phyloP scores from a whole-genome alignment of 2,797 vertebrate genomes.

The Micrastur ruficollis region DNA sequence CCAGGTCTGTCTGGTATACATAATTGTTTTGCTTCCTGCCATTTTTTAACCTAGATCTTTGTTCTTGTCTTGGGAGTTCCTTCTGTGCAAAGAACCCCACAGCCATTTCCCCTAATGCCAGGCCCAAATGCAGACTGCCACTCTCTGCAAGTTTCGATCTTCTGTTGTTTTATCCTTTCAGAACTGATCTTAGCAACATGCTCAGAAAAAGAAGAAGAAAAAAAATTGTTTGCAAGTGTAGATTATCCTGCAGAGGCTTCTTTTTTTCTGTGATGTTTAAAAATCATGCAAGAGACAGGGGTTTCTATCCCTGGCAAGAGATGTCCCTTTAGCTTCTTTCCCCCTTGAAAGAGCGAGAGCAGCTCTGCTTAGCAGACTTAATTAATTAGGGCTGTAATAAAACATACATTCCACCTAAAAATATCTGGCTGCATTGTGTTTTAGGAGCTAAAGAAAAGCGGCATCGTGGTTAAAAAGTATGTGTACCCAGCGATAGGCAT shows the following conservation, averaged over 20 bases:
- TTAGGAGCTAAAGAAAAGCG: neutral
- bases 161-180: neutral
- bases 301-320: neutral
- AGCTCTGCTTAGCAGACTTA: neutral
- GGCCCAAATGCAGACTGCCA: neutral
- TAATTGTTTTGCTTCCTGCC: neutral
- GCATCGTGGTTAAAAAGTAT: neutral
- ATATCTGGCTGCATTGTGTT: neutral
- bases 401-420: neutral
- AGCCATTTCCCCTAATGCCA: neutral
- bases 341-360: neutral
- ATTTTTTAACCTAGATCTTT: neutral
- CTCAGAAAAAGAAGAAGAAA: neutral
- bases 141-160: neutral
- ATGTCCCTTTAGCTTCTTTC: neutral
- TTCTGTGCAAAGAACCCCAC: neutral
- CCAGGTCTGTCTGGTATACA: neutral
- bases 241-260: neutral
- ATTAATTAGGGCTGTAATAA: neutral
- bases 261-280: neutral
- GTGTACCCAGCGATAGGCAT: rapidly evolving
- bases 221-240: neutral
- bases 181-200: neutral
- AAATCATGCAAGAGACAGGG: neutral
- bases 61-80: neutral